These are phyloP conservation scores for Mastacembelus armatus DNA, from an alignment of 2,797 vertebrate species.

Conservation along the genomic window DNA sequence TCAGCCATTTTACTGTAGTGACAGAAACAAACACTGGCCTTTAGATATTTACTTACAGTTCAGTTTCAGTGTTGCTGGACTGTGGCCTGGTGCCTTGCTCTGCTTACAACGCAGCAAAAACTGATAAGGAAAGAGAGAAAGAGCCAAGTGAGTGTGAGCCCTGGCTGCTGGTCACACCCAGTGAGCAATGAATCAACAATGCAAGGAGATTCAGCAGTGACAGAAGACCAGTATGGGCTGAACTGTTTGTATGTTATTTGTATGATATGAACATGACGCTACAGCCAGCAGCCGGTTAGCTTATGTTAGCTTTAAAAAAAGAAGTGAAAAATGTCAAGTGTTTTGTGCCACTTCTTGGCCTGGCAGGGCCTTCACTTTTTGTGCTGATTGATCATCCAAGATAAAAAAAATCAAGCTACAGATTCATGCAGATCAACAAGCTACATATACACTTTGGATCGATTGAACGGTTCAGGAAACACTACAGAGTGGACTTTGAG, in stretches of 20 bases:
- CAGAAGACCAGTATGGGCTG: neutral
- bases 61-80: conserved; percentile 31
- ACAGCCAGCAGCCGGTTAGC: neutral
- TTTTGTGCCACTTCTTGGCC: too few relatives aligned
- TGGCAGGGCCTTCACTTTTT: too few relatives aligned
- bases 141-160: conserved; percentile 51
- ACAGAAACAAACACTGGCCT: neutral
- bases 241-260: neutral
- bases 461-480: neutral
- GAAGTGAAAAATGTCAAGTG: too few relatives aligned
- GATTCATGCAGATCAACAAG: neutral
- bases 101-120: conserved; percentile 54
- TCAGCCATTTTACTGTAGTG: neutral
- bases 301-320: neutral
- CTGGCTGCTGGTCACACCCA: conserved; percentile 69
- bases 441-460: neutral
- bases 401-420: too few relatives aligned
- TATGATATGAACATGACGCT: neutral
- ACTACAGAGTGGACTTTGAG: neutral
- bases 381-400: too few relatives aligned
- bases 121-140: conserved; percentile 72
- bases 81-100: conserved; percentile 37
- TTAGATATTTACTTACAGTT: conserved; percentile 59
- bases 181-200: conserved; percentile 68
- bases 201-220: conserved; percentile 35